Conservation (phyloP, 2,113 vertebrate genomes). For the Apodemus speciosus region DNA sequence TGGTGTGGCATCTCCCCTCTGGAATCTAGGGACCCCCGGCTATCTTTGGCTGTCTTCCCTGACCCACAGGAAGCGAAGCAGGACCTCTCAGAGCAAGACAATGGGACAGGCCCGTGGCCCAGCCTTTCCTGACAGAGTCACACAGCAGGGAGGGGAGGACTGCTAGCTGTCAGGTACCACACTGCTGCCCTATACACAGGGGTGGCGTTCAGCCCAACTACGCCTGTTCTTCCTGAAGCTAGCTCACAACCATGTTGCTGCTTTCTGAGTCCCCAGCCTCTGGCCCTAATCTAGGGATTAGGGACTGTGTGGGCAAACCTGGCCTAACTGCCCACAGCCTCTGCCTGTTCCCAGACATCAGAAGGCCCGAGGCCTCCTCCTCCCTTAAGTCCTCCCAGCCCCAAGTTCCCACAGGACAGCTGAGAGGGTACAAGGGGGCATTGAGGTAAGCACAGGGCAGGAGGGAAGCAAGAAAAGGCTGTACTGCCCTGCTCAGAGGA, state of each 20-base stretch:
- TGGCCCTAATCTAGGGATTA: not conserved
- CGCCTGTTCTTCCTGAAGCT: not conserved
- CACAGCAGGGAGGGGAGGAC: not conserved
- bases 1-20: not conserved
- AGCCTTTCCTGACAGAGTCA: not conserved
- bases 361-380: not conserved
- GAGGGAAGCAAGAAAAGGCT: not conserved
- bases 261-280: not conserved
- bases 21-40: not conserved
- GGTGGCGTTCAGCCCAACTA: not conserved
- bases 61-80: not conserved
- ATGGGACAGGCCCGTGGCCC: slow-evolving; percentile 1
- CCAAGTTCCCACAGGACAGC: not conserved
- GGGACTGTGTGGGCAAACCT: not conserved
- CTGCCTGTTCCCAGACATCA: not conserved
- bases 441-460: too few species aligned
- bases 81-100: slow-evolving; percentile 1
- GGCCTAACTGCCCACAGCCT: not conserved
- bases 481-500: not conserved
- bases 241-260: not conserved
- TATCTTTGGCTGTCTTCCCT: not conserved
- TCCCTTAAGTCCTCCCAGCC: not conserved
- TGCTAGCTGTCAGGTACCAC: not conserved
- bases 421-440: too few species aligned
- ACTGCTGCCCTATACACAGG: not conserved